Base-by-base conservation (phyloP, 2,888 invertebrate species). In the Xylota segnis region DNA sequence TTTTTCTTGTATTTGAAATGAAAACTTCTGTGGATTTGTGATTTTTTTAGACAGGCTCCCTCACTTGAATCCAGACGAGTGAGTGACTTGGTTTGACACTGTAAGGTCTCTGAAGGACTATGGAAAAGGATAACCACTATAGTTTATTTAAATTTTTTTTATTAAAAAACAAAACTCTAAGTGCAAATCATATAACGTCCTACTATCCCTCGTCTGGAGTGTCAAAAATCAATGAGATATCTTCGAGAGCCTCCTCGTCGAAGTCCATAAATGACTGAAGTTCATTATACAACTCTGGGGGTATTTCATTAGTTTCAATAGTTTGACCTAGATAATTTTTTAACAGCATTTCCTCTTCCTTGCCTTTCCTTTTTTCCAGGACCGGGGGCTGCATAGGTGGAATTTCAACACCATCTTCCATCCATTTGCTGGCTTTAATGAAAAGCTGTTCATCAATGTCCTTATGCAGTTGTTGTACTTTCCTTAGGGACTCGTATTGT, bases 241-340 rank as follows among this genome's bases (percentile, higher is more conserved):
- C 78, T 14, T 66, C 54, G 4, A 83, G 40, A 54, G 61, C 52
- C 29, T 71, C 27, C 18, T 74, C 72, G 32, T 56, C 68, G 68
- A 59, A 61, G 43, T 54, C 61, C 43, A 54, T 14, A 47, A 59
- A 47, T 34, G 75, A 37, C 43, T 56, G 37, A 40, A 37, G 23
- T 0, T 47, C 34, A 45, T 34, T 34, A 45, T 9, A 14, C 27
- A 76, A 9, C 14, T 58, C 43, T 1, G n/a, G 45, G 32, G 14
- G 34, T 7, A 34, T 37, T 37, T 43, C 4, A 47, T 16, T 23
- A 23, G 23, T 23, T 61, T 75, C 40, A 27, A 0, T 29, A 5
- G 16, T 1, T 54, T 14, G 37, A 6, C 4, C 37, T 5, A 29
- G 16, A 29, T 63, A 0, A 47, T 18, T 52, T 10, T 9, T 40